Conservation (phyloP, 2,113 vertebrate species). For the Chlorodrepanis virens region DNA sequence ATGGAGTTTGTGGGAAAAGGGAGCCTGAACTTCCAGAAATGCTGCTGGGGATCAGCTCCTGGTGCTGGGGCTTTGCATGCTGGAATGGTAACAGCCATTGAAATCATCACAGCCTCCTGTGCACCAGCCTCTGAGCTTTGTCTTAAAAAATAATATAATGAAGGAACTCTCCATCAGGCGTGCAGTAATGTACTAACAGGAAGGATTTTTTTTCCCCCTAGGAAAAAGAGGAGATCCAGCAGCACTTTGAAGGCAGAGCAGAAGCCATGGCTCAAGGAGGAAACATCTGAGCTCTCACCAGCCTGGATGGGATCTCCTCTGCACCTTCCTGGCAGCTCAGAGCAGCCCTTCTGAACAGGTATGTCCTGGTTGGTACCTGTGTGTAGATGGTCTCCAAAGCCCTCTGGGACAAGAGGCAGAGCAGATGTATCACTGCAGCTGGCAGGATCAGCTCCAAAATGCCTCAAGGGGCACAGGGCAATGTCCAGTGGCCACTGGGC, state of each 20-base stretch:
- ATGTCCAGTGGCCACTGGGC: rapidly evolving
- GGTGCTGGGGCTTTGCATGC: neutral
- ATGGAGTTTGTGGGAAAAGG: neutral
- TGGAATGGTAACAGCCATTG: neutral
- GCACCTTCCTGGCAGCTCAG: neutral
- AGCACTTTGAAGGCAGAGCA: neutral
- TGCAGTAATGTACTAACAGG: neutral
- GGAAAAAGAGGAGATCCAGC: neutral
- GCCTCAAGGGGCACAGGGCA: neutral
- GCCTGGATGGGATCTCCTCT: neutral
- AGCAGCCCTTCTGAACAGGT: neutral
- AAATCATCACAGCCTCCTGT: neutral
- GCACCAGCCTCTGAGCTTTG: neutral
- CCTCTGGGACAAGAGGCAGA: neutral
- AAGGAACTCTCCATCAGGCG: neutral
- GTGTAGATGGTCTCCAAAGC: neutral
- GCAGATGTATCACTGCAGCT: neutral
- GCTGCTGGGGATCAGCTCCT: neutral
- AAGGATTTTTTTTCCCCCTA: neutral
- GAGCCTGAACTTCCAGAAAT: neutral
- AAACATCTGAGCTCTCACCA: neutral
- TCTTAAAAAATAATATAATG: neutral
- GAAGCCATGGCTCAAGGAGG: neutral
- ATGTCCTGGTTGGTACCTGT: neutral
- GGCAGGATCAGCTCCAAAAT: neutral